A percentile compares a stretch with the other conserved stretches of the same genome.
phyloP scores from a whole-genome alignment of 2,797 vertebrate species.

The Eulemur coronatus region DNA sequence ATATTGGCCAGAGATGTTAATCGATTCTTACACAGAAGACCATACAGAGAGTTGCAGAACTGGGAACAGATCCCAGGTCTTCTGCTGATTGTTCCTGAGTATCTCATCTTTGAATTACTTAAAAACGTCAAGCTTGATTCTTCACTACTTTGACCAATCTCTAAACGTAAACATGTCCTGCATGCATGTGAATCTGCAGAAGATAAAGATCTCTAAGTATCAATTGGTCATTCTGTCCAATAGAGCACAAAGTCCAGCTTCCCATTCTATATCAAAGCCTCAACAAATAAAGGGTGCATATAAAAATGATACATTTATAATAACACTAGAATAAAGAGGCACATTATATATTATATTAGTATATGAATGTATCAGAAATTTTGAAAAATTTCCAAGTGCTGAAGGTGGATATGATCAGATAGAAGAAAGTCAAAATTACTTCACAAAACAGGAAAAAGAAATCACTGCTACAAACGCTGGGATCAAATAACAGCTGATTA shows the following conservation, averaged over 20 bases:
- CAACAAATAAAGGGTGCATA: neutral
- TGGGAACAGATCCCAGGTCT: neutral
- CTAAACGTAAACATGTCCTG: neutral
- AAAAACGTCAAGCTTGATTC: neutral
- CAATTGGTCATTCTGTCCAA: neutral
- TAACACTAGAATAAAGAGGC: neutral
- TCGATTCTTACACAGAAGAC: neutral
- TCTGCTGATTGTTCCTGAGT: neutral
- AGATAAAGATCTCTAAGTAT: neutral
- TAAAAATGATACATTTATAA: neutral
- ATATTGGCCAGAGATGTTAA: neutral
- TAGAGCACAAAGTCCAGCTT: neutral
- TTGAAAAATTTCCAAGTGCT: neutral
- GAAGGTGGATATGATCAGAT: neutral
- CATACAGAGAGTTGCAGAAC: neutral
- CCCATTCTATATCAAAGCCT: neutral
- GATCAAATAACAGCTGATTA: neutral
- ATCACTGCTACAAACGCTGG: neutral
- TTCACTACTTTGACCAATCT: neutral
- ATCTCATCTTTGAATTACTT: neutral
- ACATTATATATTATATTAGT: neutral
- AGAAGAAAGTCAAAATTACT: neutral
- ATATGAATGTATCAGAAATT: neutral
- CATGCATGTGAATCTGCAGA: neutral
- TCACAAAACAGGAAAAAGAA: neutral